Base-by-base conservation (phyloP, 2,113 vertebrate genomes). In the Heterochromis multidens region DNA sequence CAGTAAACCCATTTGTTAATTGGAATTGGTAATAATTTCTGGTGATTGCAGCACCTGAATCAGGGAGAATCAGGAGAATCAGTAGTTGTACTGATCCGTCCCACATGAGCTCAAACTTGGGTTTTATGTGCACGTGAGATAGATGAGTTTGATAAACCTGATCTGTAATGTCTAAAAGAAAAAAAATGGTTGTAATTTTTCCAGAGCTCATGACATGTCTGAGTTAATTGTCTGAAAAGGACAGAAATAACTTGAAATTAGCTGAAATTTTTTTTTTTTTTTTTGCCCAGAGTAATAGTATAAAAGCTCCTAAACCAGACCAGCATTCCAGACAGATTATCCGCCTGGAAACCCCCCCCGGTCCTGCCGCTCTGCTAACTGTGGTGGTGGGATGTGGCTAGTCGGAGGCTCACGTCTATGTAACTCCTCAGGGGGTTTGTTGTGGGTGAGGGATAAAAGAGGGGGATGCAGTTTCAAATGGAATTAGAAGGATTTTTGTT, bases 291-390 rank as follows among this genome's bases (percentile, higher is more conserved):
- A 79, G 79, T 57, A 81, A 54, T 13, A 35, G 52, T 60, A 58
- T 83, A 83, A 85, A 80, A 84, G 57, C 82, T 31, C 23, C 67
- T 89, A 85, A 93, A 9, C 88, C 92, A 88, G 86, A 92, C 57
- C 82, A 40, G 90, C 91, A 92, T 95, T 95, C 93, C 95, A 95
- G 93, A 94, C 94, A 89, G 95, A 95, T 96, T 95, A 96, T 77
- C 88, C 2, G 60, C 61, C 77, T 89, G 72, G 88, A 91, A 90
- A 90, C 90, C 80, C 79, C 83, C 87, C 80, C 87, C 79, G 70
- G 87, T 82, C 78, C 70, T 78, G 62, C 81, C 77, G 70, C 70
- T 40, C 82, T 33, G 70, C 78, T 78, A 17, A 40, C 77, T 29
- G 80, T 2, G 72, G 59, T 5, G 54, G 10, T 70, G 80, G 77